Evolutionary conservation across 2,113 vertebrate genomes (phyloP).

Genomic region (Phasianus colchicus): DNA sequence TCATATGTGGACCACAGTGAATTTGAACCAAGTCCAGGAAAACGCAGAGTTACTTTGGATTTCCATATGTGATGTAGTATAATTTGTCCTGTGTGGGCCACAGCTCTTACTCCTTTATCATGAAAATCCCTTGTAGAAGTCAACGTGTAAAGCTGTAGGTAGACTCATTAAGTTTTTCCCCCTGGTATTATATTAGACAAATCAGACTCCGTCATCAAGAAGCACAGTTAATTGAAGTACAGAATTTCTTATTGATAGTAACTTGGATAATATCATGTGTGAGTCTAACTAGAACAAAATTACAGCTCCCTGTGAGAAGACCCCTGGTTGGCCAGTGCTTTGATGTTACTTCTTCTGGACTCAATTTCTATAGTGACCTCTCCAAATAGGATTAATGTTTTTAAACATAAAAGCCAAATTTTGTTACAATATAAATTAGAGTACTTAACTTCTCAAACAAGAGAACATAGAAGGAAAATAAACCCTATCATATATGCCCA

Average conservation of each 20-base stretch:
- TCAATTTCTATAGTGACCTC: neutral
- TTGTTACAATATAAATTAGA: neutral
- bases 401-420: neutral
- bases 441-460: neutral
- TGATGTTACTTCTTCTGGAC: neutral
- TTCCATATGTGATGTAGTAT: neutral
- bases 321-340: neutral
- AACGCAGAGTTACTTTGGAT: neutral
- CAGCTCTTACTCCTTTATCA: neutral
- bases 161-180: neutral
- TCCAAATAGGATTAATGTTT: neutral
- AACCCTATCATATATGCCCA: neutral
- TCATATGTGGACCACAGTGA: conserved; percentile 27
- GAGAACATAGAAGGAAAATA: neutral
- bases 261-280: neutral
- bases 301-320: neutral
- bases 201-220: neutral
- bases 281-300: neutral
- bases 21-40: conserved; percentile 42
- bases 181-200: neutral
- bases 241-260: neutral
- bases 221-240: neutral
- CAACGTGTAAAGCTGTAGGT: neutral
- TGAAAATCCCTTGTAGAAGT: neutral
- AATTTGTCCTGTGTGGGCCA: neutral